phyloP scores from a whole-genome alignment of 2,888 invertebrate species.

The Fragum whitleyi region DNA sequence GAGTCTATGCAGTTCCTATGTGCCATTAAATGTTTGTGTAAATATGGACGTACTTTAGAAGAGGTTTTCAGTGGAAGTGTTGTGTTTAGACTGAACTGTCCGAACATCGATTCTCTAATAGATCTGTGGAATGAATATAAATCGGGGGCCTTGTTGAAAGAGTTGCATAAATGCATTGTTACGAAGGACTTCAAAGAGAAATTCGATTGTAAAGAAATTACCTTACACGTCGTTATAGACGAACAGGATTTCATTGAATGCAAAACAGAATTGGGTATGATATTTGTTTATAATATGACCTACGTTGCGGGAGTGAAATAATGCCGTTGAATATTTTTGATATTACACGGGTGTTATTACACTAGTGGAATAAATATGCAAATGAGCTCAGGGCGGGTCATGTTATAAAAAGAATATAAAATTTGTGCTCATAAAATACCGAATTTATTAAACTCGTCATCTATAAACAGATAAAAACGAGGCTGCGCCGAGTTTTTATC shows the following conservation, averaged over 20 bases:
- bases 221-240: conserved; percentile 54
- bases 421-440: no score
- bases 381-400: no score
- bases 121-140: conserved; percentile 66
- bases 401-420: no score
- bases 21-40: conserved; percentile 69
- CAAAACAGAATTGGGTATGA: conserved; percentile 65
- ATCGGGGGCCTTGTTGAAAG: conserved; percentile 41
- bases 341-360: no score
- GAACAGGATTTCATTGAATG: conserved; percentile 57
- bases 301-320: no score
- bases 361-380: no score
- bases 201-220: conserved; percentile 50
- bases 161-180: conserved; percentile 57
- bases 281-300: no score
- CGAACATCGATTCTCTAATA: conserved; percentile 60
- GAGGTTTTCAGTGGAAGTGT: conserved; percentile 70
- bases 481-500: no score
- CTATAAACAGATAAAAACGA: no score
- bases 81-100: conserved; percentile 67
- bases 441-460: no score
- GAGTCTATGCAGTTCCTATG: conserved; percentile 65
- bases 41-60: conserved; percentile 69
- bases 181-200: conserved; percentile 45
- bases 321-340: no score